Percentiles rank a stretch among this genome's conserved stretches.
These are phyloP conservation scores for Pseudomyrmex pallidus DNA, from an alignment of 1,140 invertebrate genomes.

Conservation along the genomic window DNA sequence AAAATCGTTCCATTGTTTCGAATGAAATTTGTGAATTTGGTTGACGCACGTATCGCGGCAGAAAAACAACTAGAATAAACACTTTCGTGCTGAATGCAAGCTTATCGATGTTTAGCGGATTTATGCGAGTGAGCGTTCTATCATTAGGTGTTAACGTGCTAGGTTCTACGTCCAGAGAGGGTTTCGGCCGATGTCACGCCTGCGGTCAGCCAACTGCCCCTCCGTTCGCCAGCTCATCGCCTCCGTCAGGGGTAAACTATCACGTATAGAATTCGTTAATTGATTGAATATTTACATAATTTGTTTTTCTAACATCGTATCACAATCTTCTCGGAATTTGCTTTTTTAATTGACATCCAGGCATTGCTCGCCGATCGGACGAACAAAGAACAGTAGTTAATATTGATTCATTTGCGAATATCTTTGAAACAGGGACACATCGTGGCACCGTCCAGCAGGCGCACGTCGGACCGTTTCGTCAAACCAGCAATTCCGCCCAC, in stretches of 20 bases:
- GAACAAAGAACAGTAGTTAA: slow-evolving; percentile 5
- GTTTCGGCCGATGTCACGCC: slow-evolving; percentile 90
- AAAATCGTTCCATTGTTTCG: too few relatives aligned
- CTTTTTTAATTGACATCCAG: slow-evolving; percentile 3
- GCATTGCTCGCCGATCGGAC: background rate
- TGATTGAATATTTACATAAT: too few relatives aligned
- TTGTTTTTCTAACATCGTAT: too few relatives aligned
- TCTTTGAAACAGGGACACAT: slow-evolving; percentile 76
- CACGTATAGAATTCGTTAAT: background rate
- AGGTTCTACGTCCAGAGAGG: slow-evolving; percentile 84
- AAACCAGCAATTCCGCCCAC: slow-evolving; percentile 90
- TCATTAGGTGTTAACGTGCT: slow-evolving; percentile 79
- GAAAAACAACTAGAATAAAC: background rate
- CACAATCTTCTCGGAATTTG: background rate
- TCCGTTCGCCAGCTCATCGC: slow-evolving; percentile 84
- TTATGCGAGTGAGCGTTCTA: slow-evolving; percentile 32
- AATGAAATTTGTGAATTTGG: too few relatives aligned
- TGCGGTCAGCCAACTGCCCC: slow-evolving; percentile 88
- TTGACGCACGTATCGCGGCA: background rate
- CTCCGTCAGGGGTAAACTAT: slow-evolving; percentile 83
- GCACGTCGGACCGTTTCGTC: slow-evolving; percentile 91
- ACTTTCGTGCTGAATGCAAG: background rate
- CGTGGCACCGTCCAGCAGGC: slow-evolving; percentile 85
- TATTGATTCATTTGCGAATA: slow-evolving; percentile 54
- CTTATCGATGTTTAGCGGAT: slow-evolving; percentile 17